Evolutionary conservation across 2,797 vertebrate genomes (phyloP).

Genomic region (Dendrocincla tyrannina): DNA sequence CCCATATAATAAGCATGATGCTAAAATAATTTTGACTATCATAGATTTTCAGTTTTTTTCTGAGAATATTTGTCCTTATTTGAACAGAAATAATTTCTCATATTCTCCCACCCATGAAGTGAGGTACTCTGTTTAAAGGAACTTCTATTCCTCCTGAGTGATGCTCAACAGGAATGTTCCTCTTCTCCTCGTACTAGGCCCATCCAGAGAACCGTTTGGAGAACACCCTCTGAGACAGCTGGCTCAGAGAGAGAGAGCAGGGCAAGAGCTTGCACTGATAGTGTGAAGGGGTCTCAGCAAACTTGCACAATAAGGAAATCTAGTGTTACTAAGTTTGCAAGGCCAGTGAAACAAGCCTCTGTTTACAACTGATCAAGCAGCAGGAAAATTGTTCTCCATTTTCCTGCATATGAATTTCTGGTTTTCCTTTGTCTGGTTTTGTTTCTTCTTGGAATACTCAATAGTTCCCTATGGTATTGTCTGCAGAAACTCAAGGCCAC

Average conservation of each 20-base stretch:
- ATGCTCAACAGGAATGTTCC: accelerated
- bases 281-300: not conserved
- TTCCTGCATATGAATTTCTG: not conserved
- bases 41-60: not conserved
- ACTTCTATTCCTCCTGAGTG: not conserved
- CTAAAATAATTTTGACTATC: not conserved
- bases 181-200: not conserved
- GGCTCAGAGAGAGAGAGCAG: not conserved
- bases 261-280: not conserved
- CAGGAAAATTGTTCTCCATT: not conserved
- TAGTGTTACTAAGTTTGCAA: not conserved
- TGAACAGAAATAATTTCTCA: not conserved
- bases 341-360: not conserved
- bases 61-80: not conserved
- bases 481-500: not conserved
- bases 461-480: not conserved
- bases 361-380: not conserved
- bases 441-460: not conserved
- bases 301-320: not conserved
- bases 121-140: not conserved
- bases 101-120: not conserved
- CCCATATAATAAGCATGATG: not conserved
- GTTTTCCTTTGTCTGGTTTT: not conserved
- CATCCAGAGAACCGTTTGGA: not conserved
- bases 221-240: not conserved